phyloP scores from a whole-genome alignment of 92 coral and sea anemone species.

The Epizoanthus ramosus region DNA sequence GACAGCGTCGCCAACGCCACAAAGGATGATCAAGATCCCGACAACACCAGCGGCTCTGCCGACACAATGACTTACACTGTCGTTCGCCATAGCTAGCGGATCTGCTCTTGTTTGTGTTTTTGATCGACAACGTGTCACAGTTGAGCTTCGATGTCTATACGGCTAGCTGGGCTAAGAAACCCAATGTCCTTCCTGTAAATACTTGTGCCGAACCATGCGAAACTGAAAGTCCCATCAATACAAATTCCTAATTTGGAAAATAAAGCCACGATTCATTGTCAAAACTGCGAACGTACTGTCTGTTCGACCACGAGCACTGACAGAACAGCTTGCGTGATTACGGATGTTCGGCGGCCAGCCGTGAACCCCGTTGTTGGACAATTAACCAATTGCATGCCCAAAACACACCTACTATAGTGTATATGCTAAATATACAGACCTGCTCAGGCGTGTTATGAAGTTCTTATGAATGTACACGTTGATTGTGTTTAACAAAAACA shows the following conservation, averaged over 20 bases:
- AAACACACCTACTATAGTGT: background rate
- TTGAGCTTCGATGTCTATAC: background rate
- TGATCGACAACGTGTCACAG: background rate
- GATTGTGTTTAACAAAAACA: background rate
- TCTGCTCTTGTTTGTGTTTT: background rate
- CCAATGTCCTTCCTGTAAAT: background rate
- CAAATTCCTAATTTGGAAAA: conserved; percentile 20
- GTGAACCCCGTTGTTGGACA: background rate
- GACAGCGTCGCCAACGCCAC: conserved; percentile 31
- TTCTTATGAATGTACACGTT: background rate
- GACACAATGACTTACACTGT: background rate
- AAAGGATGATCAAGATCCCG: conserved; percentile 22
- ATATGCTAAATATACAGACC: background rate
- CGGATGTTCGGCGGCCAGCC: no score
- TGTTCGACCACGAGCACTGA: no score
- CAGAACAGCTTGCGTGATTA: no score
- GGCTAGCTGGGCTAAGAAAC: background rate
- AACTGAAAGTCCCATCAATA: background rate
- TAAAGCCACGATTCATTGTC: background rate
- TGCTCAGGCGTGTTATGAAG: conserved; percentile 21
- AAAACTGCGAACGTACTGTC: no score
- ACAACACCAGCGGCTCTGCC: conserved; percentile 29
- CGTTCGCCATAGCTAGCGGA: conserved; percentile 7
- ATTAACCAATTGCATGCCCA: conserved; percentile 18
- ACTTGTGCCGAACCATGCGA: background rate